A percentile compares a stretch with the other conserved stretches of the same genome.
Conservation (phyloP, 2,113 vertebrate species). For the Bos javanicus region DNA sequence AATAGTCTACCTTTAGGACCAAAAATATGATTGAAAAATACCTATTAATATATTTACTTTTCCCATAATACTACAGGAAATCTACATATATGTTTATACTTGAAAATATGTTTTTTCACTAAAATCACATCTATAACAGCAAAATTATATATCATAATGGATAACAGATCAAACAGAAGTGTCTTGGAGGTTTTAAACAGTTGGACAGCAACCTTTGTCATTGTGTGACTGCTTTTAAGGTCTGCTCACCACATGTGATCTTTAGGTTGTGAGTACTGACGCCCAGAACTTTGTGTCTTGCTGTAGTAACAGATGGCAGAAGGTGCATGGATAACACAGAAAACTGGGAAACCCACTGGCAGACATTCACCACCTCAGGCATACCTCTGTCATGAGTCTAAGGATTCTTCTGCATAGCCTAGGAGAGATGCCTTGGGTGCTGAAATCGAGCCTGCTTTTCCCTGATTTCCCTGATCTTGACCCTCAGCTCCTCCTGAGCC, state of each 20-base stretch:
- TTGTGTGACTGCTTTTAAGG: not conserved
- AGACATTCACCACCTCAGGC: not conserved
- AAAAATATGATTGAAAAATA: constrained; percentile 16
- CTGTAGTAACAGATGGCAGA: not conserved
- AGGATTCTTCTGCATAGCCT: not conserved
- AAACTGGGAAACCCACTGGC: not conserved
- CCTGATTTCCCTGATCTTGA: not conserved
- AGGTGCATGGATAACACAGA: not conserved
- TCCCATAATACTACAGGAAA: not conserved
- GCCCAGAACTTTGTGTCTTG: not conserved
- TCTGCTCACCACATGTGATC: not conserved
- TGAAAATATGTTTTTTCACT: not conserved
- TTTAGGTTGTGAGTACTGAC: not conserved
- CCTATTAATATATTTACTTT: not conserved
- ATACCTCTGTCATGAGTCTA: not conserved
- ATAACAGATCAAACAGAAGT: not conserved
- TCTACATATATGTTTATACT: not conserved
- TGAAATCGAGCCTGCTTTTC: not conserved
- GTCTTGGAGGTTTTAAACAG: not conserved
- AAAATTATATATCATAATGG: not conserved
- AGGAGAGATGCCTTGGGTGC: not conserved
- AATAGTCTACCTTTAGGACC: not conserved
- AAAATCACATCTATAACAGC: not conserved
- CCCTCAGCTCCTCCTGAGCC: not conserved
- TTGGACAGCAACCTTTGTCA: not conserved